These are phyloP conservation scores for Alectura lathami DNA, from an alignment of 2,113 vertebrate genomes.

Conservation along the genomic window DNA sequence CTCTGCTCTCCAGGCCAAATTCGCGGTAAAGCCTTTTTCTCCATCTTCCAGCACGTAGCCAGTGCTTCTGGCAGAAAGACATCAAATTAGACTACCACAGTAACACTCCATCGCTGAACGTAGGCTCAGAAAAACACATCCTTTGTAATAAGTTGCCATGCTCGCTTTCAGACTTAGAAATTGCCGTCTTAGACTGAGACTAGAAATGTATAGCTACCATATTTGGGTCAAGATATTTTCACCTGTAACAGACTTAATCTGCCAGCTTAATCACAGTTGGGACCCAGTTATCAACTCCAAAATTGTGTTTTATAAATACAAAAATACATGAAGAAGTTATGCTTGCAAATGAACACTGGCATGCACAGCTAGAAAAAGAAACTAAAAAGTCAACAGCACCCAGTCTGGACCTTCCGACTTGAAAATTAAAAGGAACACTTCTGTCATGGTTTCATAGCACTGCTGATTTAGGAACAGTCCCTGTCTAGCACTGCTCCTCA, in stretches of 20 bases:
- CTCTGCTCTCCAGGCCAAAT: not conserved
- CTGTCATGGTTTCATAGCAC: not conserved
- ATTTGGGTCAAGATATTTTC: not conserved
- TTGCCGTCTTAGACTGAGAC: not conserved
- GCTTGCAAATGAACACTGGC: fast-evolving
- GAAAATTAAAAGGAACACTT: not conserved
- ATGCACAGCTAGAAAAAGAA: not conserved
- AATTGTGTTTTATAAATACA: not conserved
- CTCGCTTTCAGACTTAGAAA: not conserved
- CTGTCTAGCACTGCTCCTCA: not conserved
- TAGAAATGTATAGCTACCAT: not conserved
- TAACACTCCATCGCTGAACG: not conserved
- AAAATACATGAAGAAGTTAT: not conserved
- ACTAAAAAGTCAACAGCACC: not conserved
- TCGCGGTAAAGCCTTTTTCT: not conserved
- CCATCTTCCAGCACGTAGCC: not conserved
- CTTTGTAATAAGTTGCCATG: not conserved
- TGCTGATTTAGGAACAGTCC: not conserved
- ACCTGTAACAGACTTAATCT: fast-evolving
- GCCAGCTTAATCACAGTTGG: not conserved
- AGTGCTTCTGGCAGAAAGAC: not conserved
- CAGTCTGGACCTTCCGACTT: not conserved
- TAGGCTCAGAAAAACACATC: not conserved
- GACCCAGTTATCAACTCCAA: not conserved
- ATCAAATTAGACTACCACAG: not conserved